phyloP scores from a whole-genome alignment of 2,113 vertebrate genomes.

The Bagarius yarrelli region DNA sequence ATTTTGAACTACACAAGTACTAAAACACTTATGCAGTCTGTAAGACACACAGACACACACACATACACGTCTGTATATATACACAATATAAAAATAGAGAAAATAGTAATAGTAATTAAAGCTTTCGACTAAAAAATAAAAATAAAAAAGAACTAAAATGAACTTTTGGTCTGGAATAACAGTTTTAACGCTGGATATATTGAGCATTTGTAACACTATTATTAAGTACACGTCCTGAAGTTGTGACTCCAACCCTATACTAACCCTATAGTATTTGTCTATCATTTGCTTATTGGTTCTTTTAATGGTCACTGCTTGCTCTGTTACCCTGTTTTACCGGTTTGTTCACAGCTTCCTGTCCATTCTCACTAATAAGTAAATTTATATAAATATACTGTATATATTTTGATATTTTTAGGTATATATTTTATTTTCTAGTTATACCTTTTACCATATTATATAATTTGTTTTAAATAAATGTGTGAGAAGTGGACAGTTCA shows the following conservation, averaged over 20 bases:
- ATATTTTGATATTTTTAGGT: too few relatives aligned
- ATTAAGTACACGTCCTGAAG: background rate
- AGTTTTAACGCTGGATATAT: background rate
- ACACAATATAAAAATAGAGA: slow-evolving; percentile 10
- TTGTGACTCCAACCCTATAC: background rate
- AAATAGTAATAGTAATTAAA: too few relatives aligned
- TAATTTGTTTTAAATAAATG: background rate
- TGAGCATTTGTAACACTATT: background rate
- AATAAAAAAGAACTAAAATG: slow-evolving; percentile 12
- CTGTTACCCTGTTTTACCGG: background rate
- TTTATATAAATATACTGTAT: slow-evolving; percentile 30
- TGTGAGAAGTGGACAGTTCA: background rate
- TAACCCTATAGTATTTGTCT: background rate
- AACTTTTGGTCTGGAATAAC: background rate
- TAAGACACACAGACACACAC: slow-evolving; percentile 36
- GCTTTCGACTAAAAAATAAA: slow-evolving; percentile 40
- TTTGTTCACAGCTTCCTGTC: too few relatives aligned
- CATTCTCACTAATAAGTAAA: too few relatives aligned
- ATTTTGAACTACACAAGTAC: slow-evolving; percentile 8
- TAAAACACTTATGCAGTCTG: slow-evolving; percentile 34
- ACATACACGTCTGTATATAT: slow-evolving; percentile 20
- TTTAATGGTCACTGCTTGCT: background rate
- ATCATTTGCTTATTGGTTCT: background rate
- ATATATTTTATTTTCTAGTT: background rate
- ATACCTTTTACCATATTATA: background rate